phyloP scores from a whole-genome alignment of 2,888 invertebrate genomes.

The Pinctada fucata region DNA sequence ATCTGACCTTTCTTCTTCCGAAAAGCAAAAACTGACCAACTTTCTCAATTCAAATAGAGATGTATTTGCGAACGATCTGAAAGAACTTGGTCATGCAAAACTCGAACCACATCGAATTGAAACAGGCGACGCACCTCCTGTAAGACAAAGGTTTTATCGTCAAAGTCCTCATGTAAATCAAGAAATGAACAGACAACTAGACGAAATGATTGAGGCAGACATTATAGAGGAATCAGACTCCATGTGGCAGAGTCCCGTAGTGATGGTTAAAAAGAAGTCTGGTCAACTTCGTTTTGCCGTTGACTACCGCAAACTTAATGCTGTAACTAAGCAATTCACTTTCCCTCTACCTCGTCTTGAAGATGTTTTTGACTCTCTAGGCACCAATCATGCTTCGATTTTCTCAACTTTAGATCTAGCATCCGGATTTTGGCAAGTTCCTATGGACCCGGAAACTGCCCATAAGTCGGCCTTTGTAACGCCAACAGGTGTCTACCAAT shows the following conservation, averaged over 20 bases:
- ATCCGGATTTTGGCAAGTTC: too few species aligned
- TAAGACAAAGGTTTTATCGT: slow-evolving; percentile 32
- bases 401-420: slow-evolving; percentile 16
- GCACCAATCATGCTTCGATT: slow-evolving; percentile 20
- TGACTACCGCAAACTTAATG: slow-evolving; percentile 22
- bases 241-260: slow-evolving; percentile 31
- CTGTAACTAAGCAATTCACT: slow-evolving; percentile 27
- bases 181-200: slow-evolving; percentile 38
- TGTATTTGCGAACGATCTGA: slow-evolving; percentile 28
- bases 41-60: slow-evolving; percentile 20
- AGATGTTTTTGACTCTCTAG: slow-evolving; percentile 35
- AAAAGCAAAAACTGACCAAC: too few species aligned
- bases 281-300: slow-evolving; percentile 18
- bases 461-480: slow-evolving; percentile 23
- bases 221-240: slow-evolving; percentile 43
- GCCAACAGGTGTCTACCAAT: slow-evolving; percentile 42
- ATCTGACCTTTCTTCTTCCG: too few species aligned
- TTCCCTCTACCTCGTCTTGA: too few species aligned
- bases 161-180: slow-evolving; percentile 37
- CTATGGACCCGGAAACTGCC: too few species aligned
- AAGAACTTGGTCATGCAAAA: slow-evolving; percentile 36
- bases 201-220: slow-evolving; percentile 37
- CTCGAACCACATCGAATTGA: too few species aligned
- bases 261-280: slow-evolving; percentile 24
- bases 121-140: slow-evolving; percentile 34